Percentiles rank a stretch among this genome's conserved stretches.
phyloP scores from a whole-genome alignment of 2,797 vertebrate genomes.

The Pterois miles region DNA sequence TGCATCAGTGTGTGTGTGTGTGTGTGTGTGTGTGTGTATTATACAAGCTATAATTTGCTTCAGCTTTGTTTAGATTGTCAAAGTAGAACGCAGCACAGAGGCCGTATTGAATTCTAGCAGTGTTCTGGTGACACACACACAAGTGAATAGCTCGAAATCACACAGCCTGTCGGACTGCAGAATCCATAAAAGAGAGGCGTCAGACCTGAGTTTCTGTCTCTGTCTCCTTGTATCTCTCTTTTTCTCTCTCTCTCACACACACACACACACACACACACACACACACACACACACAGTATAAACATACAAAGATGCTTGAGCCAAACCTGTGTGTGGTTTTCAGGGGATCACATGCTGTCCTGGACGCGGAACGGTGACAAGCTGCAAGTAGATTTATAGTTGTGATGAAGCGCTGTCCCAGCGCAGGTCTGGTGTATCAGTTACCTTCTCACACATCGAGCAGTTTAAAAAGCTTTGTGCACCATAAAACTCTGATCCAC shows the following conservation, averaged over 20 bases:
- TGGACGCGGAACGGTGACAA: slow-evolving; percentile 72
- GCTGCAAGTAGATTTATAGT: slow-evolving; percentile 79
- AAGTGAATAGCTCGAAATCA: slow-evolving; percentile 30
- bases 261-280: not conserved
- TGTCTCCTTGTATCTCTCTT: not conserved
- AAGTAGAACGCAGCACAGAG: slow-evolving; percentile 67
- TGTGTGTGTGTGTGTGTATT: slow-evolving; percentile 24
- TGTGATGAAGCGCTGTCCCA: slow-evolving; percentile 68
- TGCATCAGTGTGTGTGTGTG: slow-evolving; percentile 33
- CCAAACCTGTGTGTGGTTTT: slow-evolving; percentile 81
- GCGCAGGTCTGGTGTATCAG: slow-evolving; percentile 73
- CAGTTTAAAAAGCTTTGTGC: slow-evolving; percentile 70
- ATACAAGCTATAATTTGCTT: slow-evolving; percentile 68
- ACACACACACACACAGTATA: slow-evolving; percentile 21
- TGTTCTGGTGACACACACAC: slow-evolving; percentile 28
- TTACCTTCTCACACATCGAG: slow-evolving; percentile 69
- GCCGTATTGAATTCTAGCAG: slow-evolving; percentile 66
- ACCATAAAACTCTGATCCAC: slow-evolving; percentile 76
- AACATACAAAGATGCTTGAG: slow-evolving; percentile 31
- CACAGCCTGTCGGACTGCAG: slow-evolving; percentile 49
- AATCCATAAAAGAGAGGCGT: slow-evolving; percentile 24
- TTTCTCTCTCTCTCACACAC: not conserved
- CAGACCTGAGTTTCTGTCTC: slow-evolving; percentile 17
- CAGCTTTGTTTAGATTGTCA: slow-evolving; percentile 83
- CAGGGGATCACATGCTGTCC: slow-evolving; percentile 73